Conservation (phyloP, 2,113 vertebrate species). For the Xiphophorus couchianus region DNA sequence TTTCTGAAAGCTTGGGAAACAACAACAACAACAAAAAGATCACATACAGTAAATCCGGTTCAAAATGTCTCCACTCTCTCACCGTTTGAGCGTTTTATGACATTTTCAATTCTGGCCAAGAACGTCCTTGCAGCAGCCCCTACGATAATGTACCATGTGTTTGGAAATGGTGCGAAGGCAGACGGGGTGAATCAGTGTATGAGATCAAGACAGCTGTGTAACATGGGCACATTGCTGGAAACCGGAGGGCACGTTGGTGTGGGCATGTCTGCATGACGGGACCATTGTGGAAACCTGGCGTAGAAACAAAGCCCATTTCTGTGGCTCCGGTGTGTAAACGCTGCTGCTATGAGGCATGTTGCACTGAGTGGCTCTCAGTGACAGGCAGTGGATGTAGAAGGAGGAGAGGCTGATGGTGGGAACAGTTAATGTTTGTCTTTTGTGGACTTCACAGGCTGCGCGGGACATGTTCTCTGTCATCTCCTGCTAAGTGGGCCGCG, state of each 20-base stretch:
- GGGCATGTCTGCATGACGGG: constrained; percentile 66
- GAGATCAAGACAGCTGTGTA: constrained; percentile 27
- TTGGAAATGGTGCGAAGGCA: constrained; percentile 17
- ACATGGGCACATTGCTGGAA: constrained; percentile 40
- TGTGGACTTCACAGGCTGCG: constrained; percentile 11
- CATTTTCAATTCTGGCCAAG: neutral
- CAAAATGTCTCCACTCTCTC: neutral
- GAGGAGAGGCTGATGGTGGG: constrained; percentile 11
- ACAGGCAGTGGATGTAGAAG: constrained; percentile 30
- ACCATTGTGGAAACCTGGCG: constrained; percentile 60
- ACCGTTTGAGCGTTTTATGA: neutral
- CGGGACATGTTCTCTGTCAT: constrained; percentile 40
- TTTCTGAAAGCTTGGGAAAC: neutral
- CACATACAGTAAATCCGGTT: neutral
- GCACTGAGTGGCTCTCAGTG: constrained; percentile 35
- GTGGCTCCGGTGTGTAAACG: constrained; percentile 50
- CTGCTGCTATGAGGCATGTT: constrained; percentile 49
- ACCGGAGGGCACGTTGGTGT: constrained; percentile 60
- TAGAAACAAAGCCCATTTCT: constrained; percentile 67
- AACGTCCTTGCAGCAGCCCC: neutral
- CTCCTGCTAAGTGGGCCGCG: constrained; percentile 21
- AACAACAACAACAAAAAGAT: too few species aligned
- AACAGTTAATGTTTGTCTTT: constrained; percentile 30
- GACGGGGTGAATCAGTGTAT: constrained; percentile 26
- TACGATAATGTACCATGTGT: constrained; percentile 13